A percentile compares a stretch with the other conserved stretches of the same genome.
phyloP scores from a whole-genome alignment of 2,888 invertebrate genomes.

The Lepidocyrtinus sp. region DNA sequence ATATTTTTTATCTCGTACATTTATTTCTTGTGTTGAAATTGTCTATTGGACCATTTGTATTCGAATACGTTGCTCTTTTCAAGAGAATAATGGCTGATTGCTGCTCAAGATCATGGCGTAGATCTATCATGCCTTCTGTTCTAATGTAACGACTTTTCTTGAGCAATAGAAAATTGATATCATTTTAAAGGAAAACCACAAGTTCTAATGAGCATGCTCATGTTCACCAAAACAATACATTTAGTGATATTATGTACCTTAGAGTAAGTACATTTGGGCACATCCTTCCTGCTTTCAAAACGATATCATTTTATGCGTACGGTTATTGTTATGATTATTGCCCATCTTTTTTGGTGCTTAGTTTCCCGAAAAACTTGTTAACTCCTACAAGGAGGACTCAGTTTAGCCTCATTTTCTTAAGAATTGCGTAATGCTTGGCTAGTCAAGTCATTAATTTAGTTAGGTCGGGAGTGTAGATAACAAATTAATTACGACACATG shows the following conservation, averaged over 20 bases:
- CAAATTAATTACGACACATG: neutral
- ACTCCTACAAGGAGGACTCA: too few species aligned
- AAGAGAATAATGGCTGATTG: neutral
- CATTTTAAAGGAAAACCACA: constrained; percentile 49
- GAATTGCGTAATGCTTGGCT: too few species aligned
- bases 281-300: constrained; percentile 40
- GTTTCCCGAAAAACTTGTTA: too few species aligned
- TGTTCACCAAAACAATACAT: constrained; percentile 19
- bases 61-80: neutral
- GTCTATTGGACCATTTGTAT: too few species aligned
- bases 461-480: neutral
- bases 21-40: too few species aligned
- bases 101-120: constrained; percentile 48
- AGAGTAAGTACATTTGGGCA: too few species aligned
- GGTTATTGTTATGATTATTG: constrained; percentile 62
- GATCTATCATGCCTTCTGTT: neutral
- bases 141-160: neutral
- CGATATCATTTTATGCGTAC: constrained; percentile 26
- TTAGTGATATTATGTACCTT: constrained; percentile 19
- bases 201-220: constrained; percentile 47
- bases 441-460: neutral
- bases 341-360: too few species aligned
- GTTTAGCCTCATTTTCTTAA: too few species aligned
- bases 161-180: constrained; percentile 20
- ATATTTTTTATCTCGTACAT: too few species aligned